Conservation (phyloP, 1,140 invertebrate genomes). For the Drosophila ficusphila region DNA sequence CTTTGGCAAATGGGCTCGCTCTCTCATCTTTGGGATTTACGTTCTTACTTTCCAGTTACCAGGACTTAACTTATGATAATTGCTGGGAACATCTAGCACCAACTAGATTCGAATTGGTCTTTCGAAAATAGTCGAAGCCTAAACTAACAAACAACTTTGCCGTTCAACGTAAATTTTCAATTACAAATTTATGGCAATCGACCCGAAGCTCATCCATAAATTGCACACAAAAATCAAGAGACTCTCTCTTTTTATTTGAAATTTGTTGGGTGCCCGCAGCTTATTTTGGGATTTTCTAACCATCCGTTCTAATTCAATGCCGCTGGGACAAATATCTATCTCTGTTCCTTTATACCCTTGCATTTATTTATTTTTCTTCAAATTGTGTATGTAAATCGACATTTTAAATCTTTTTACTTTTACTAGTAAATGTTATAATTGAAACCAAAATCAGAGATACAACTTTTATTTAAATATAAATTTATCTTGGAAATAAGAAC, state of each 20-base stretch:
- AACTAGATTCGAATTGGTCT: neutral
- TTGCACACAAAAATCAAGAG: slow-evolving; percentile 4
- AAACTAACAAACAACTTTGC: neutral
- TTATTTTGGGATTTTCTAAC: neutral
- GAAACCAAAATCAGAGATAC: neutral
- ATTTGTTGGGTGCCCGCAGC: neutral
- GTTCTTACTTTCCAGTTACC: slow-evolving; percentile 29
- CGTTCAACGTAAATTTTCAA: slow-evolving; percentile 4
- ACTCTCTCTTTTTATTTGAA: neutral
- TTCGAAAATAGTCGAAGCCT: slow-evolving; percentile 10
- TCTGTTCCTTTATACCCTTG: slow-evolving; percentile 1
- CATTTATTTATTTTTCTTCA: too few species aligned
- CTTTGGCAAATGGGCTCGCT: neutral
- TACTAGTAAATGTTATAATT: too few species aligned
- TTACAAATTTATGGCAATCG: slow-evolving; percentile 32
- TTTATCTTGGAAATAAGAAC: too few species aligned
- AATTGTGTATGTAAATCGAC: too few species aligned
- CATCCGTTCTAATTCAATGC: slow-evolving; percentile 13
- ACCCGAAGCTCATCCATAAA: slow-evolving; percentile 17
- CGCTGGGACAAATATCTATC: slow-evolving; percentile 7
- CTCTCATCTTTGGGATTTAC: slow-evolving; percentile 19
- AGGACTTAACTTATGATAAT: slow-evolving; percentile 29
- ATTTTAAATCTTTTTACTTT: too few species aligned
- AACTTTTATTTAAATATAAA: too few species aligned
- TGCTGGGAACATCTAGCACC: neutral